A percentile compares a stretch with the other conserved stretches of the same genome.
Evolutionary conservation across 2,113 vertebrate species (phyloP).

Genomic region (Psittacula cyanocephala): DNA sequence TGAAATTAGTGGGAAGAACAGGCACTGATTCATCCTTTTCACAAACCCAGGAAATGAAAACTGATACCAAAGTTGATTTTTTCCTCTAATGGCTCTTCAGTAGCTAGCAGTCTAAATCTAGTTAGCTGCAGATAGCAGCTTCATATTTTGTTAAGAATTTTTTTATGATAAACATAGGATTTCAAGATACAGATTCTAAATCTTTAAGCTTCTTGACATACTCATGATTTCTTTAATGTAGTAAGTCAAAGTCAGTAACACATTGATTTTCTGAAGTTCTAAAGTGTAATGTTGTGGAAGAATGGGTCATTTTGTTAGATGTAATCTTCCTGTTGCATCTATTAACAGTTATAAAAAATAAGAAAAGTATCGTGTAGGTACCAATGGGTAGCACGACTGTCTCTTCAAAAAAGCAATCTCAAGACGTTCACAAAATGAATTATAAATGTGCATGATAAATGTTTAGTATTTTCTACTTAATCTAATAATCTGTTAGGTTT

Average conservation of each 20-base stretch:
- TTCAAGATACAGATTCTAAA: constrained; percentile 20
- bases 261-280: background rate
- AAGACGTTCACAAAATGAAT: background rate
- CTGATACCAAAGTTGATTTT: background rate
- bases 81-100: background rate
- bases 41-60: background rate
- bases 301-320: background rate
- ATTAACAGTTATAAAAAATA: background rate
- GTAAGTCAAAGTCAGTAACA: background rate
- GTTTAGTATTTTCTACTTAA: background rate
- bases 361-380: background rate
- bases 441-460: background rate
- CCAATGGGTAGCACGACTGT: background rate
- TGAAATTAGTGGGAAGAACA: background rate
- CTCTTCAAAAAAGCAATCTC: background rate
- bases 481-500: background rate
- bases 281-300: background rate
- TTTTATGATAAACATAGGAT: constrained; percentile 4
- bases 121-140: background rate
- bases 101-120: background rate
- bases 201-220: constrained; percentile 27
- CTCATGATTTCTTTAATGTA: background rate
- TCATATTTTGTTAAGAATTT: background rate
- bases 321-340: background rate
- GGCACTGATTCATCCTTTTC: background rate